phyloP scores from a whole-genome alignment of 2,113 vertebrate genomes.

The Plotosus lineatus region DNA sequence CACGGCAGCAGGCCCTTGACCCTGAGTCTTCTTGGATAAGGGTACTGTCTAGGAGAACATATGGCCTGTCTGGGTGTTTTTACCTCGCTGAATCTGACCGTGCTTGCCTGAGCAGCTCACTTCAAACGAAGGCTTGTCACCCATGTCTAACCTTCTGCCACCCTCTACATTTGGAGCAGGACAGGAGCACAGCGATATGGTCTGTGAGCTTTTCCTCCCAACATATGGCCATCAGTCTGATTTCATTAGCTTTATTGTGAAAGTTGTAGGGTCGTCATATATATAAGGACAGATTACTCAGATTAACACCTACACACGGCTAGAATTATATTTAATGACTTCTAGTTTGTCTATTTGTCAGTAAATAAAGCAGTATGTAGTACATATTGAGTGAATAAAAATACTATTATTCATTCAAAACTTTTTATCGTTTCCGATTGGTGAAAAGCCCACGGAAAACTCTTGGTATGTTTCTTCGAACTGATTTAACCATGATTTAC shows the following conservation, averaged over 20 bases:
- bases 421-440: too few relatives aligned
- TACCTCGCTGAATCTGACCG: conserved; percentile 70
- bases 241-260: conserved; percentile 23
- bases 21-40: conserved; percentile 62
- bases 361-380: too few relatives aligned
- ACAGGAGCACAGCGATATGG: conserved; percentile 4
- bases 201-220: not conserved
- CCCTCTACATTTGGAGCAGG: conserved; percentile 36
- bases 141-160: conserved; percentile 57
- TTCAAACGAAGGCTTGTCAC: conserved; percentile 53
- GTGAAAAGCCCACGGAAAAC: too few relatives aligned
- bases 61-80: conserved; percentile 70
- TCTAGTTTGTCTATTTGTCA: too few relatives aligned
- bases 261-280: conserved; percentile 15
- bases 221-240: conserved; percentile 38
- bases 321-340: too few relatives aligned
- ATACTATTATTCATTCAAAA: too few relatives aligned
- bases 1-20: conserved; percentile 67
- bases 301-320: not conserved
- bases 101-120: conserved; percentile 65
- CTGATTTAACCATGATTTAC: too few relatives aligned
- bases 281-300: not conserved
- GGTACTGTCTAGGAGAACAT: conserved; percentile 61
- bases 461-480: too few relatives aligned
- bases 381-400: too few relatives aligned